Percentiles rank a stretch among this genome's conserved stretches.
These are phyloP conservation scores for Sitta europaea DNA, from an alignment of 2,113 vertebrate genomes.

Conservation along the genomic window DNA sequence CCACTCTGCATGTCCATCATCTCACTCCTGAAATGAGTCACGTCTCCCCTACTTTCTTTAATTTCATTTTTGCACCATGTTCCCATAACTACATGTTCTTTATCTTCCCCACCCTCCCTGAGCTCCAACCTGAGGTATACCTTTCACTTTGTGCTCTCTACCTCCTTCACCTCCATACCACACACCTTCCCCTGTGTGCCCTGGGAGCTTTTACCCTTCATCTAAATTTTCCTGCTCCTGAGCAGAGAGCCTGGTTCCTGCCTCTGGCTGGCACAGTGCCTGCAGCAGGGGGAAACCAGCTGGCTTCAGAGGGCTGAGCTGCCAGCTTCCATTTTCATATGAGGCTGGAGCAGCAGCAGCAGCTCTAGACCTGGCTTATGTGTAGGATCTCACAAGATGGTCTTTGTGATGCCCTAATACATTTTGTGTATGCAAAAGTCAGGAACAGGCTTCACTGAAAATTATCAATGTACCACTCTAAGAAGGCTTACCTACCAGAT, in stretches of 20 bases:
- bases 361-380: background rate
- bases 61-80: background rate
- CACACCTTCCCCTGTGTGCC: too few species aligned
- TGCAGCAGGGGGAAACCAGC: background rate
- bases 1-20: rapidly evolving
- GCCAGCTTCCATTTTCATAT: background rate
- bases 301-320: background rate
- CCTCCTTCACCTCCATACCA: background rate
- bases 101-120: background rate
- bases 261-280: background rate
- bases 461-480: background rate
- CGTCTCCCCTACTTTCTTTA: background rate
- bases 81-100: background rate
- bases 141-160: background rate
- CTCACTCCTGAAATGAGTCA: background rate
- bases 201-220: background rate
- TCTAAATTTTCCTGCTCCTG: background rate
- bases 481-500: background rate
- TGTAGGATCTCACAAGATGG: background rate
- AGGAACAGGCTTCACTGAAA: background rate
- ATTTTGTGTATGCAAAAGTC: background rate
- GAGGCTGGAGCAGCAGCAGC: background rate
- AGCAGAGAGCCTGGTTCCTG: background rate
- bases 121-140: background rate
- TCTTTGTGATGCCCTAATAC: background rate